phyloP scores from a whole-genome alignment of 2,113 vertebrate genomes.

The Synodontis membranacea region DNA sequence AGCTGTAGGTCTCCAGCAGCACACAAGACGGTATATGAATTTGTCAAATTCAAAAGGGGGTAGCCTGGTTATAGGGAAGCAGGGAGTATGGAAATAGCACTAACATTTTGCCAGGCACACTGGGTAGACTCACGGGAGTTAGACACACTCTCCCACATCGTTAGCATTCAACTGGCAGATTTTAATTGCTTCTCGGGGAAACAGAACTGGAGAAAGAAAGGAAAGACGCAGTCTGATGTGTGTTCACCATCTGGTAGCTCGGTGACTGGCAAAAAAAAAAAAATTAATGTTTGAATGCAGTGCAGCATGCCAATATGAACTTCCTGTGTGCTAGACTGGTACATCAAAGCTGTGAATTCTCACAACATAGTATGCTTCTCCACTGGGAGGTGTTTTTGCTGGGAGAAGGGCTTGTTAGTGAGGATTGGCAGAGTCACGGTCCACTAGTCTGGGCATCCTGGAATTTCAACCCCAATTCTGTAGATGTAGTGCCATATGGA shows the following conservation, averaged over 20 bases:
- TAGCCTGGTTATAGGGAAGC: slow-evolving; percentile 3
- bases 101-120: slow-evolving; percentile 32
- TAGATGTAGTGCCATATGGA: not conserved
- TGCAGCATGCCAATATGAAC: slow-evolving; percentile 25
- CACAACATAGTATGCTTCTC: slow-evolving; percentile 6
- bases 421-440: not conserved
- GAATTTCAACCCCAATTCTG: not conserved
- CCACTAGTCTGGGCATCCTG: slow-evolving; percentile 13
- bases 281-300: slow-evolving; percentile 22
- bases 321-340: slow-evolving; percentile 25
- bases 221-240: slow-evolving; percentile 34
- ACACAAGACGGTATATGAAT: not conserved
- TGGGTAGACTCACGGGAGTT: slow-evolving; percentile 32
- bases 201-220: slow-evolving; percentile 31
- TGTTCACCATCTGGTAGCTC: slow-evolving; percentile 54
- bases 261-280: slow-evolving; percentile 39
- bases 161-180: slow-evolving; percentile 53
- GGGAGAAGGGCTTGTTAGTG: slow-evolving; percentile 18
- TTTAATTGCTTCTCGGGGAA: slow-evolving; percentile 56
- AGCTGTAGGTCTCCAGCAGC: not conserved
- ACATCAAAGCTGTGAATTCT: slow-evolving; percentile 30
- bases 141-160: slow-evolving; percentile 35
- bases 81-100: slow-evolving; percentile 27
- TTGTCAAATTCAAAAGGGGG: slow-evolving; percentile 35
- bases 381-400: slow-evolving; percentile 20